Percentiles rank a stretch among this genome's conserved stretches.
phyloP scores from a whole-genome alignment of 2,797 vertebrate species.

The Gadopsis marmoratus region DNA sequence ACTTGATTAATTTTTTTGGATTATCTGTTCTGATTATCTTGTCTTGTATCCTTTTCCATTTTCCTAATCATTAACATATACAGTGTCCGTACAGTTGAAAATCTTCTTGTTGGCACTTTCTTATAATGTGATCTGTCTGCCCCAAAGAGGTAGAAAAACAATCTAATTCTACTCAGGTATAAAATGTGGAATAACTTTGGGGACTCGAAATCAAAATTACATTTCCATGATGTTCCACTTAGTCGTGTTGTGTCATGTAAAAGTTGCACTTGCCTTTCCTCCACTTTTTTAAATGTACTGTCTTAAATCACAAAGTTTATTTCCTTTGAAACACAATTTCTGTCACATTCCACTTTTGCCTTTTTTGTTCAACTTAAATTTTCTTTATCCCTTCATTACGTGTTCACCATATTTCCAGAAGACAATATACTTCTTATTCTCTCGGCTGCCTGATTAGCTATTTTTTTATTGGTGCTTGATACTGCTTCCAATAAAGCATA shows the following conservation, averaged over 20 bases:
- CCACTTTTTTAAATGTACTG: background rate
- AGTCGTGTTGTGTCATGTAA: background rate
- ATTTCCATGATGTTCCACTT: background rate
- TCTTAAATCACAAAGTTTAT: background rate
- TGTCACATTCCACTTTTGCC: conserved; percentile 14
- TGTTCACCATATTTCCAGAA: background rate
- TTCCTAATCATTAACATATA: conserved; percentile 8
- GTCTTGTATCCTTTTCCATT: conserved; percentile 17
- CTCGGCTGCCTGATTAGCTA: background rate
- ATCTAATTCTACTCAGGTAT: conserved; percentile 58
- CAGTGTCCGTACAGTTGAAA: conserved; percentile 11
- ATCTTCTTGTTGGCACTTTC: conserved; percentile 49
- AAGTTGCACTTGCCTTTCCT: conserved; percentile 22
- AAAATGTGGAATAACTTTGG: conserved; percentile 20
- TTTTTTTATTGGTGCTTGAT: background rate
- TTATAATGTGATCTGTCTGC: conserved; percentile 47
- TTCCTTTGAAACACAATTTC: background rate
- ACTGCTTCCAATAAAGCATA: conserved; percentile 27
- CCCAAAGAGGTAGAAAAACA: conserved; percentile 10
- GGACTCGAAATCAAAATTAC: background rate
- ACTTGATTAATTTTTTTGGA: background rate
- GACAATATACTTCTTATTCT: background rate
- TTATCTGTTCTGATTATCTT: background rate
- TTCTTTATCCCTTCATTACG: background rate
- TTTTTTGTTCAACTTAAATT: background rate